phyloP scores from a whole-genome alignment of 2,797 vertebrate genomes.

The Hipposideros larvatus region DNA sequence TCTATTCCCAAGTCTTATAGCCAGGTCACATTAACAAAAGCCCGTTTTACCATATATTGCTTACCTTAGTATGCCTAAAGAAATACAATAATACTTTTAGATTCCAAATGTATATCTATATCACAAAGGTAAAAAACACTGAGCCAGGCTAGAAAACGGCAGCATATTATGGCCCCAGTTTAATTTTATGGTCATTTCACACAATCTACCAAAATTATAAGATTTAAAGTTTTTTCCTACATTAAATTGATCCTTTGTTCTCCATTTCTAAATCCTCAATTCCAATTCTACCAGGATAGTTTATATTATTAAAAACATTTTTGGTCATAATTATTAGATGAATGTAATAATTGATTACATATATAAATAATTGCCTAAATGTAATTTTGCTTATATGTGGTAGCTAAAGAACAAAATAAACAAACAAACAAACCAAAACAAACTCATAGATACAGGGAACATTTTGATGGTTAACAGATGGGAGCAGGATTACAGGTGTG shows the following conservation, averaged over 20 bases:
- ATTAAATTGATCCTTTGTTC: conserved; percentile 61
- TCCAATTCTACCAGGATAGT: conserved; percentile 67
- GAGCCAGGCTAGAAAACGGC: neutral
- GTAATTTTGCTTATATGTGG: too few relatives aligned
- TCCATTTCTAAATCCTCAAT: conserved; percentile 80
- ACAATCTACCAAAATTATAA: conserved; percentile 58
- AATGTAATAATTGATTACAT: conserved; percentile 80
- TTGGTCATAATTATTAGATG: conserved; percentile 81
- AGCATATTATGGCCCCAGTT: neutral
- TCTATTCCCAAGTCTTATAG: conserved; percentile 31
- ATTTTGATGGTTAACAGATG: too few relatives aligned
- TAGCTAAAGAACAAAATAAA: too few relatives aligned
- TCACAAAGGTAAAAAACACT: neutral
- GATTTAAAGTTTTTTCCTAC: conserved; percentile 69
- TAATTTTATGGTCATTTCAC: conserved; percentile 12
- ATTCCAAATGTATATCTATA: neutral
- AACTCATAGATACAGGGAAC: too few relatives aligned
- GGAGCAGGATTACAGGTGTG: too few relatives aligned
- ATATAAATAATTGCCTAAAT: neutral
- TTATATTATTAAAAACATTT: conserved; percentile 79
- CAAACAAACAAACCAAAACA: too few relatives aligned
- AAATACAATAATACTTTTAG: neutral
- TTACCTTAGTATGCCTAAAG: neutral
- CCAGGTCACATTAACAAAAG: neutral
- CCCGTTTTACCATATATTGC: neutral